These are phyloP conservation scores for Temnothorax curvispinosus DNA, from an alignment of 1,140 invertebrate species.

Conservation along the genomic window DNA sequence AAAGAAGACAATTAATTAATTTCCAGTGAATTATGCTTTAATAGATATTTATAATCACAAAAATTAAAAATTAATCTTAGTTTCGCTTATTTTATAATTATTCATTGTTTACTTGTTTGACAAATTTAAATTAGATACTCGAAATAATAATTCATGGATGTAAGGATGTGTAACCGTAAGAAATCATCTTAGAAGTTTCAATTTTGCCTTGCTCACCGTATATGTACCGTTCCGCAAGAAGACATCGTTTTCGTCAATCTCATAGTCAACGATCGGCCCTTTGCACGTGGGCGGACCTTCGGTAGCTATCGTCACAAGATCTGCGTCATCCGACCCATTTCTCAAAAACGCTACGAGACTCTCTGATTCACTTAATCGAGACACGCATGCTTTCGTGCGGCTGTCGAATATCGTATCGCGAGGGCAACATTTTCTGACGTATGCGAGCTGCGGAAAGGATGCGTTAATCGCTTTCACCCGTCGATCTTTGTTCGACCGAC, in stretches of 20 bases:
- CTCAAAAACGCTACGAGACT: constrained; percentile 14
- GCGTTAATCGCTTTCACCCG: background rate
- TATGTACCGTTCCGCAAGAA: constrained; percentile 30
- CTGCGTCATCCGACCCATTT: background rate
- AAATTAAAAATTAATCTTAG: background rate
- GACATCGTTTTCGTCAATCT: constrained; percentile 35
- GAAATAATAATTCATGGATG: background rate
- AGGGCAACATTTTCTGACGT: constrained; percentile 70
- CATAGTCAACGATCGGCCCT: constrained; percentile 64
- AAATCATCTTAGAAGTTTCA: background rate
- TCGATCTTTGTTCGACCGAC: constrained; percentile 40
- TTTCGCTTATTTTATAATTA: background rate
- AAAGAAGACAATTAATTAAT: background rate
- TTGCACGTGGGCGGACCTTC: constrained; percentile 57
- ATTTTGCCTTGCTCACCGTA: constrained; percentile 58
- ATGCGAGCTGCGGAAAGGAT: constrained; percentile 12
- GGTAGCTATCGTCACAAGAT: constrained; percentile 33
- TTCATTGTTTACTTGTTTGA: background rate
- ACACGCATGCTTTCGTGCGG: constrained; percentile 45
- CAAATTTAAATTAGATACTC: background rate
- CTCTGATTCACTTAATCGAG: background rate
- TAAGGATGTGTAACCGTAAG: background rate
- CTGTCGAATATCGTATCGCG: constrained; percentile 46
- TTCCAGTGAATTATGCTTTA: background rate
- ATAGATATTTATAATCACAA: background rate